These are phyloP conservation scores for Drosophila subquinaria DNA, from an alignment of 2,888 invertebrate species.

Conservation along the genomic window DNA sequence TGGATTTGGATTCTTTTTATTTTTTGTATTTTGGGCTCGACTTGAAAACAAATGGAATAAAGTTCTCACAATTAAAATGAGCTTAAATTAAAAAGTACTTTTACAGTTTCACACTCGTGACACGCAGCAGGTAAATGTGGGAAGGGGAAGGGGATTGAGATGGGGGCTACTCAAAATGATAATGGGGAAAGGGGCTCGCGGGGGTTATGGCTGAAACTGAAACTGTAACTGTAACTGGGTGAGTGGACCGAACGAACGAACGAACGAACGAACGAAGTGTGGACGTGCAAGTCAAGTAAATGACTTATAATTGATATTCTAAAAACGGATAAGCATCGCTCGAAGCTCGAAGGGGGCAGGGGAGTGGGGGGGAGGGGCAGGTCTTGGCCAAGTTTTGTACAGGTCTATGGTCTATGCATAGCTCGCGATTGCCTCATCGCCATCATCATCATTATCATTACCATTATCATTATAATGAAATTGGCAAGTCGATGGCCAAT, in stretches of 20 bases:
- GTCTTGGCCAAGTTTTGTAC: not conserved
- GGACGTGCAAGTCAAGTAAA: slow-evolving; percentile 74
- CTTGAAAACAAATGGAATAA: slow-evolving; percentile 67
- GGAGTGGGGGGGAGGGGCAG: not conserved
- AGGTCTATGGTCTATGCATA: slow-evolving; percentile 4
- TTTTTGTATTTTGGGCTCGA: slow-evolving; percentile 7
- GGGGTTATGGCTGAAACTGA: slow-evolving; percentile 41
- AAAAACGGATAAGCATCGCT: slow-evolving; percentile 77
- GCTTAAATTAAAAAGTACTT: slow-evolving; percentile 79
- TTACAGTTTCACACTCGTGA: slow-evolving; percentile 74
- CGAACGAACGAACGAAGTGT: slow-evolving; percentile 24
- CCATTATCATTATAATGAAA: slow-evolving; percentile 77
- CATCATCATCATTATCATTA: slow-evolving; percentile 45
- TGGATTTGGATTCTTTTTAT: slow-evolving; percentile 19
- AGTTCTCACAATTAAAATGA: slow-evolving; percentile 81
- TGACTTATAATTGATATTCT: slow-evolving; percentile 83
- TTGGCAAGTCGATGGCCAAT: slow-evolving; percentile 54
- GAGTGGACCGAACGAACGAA: slow-evolving; percentile 45
- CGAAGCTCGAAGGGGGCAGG: not conserved
- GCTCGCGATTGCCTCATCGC: slow-evolving; percentile 17
- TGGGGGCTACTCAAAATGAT: slow-evolving; percentile 32
- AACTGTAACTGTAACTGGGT: slow-evolving; percentile 49
- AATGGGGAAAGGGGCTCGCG: not conserved
- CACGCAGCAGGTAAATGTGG: slow-evolving; percentile 25
- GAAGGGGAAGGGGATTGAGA: too few species aligned